phyloP scores from a whole-genome alignment of 2,797 vertebrate species.

The Calcarius lapponicus region DNA sequence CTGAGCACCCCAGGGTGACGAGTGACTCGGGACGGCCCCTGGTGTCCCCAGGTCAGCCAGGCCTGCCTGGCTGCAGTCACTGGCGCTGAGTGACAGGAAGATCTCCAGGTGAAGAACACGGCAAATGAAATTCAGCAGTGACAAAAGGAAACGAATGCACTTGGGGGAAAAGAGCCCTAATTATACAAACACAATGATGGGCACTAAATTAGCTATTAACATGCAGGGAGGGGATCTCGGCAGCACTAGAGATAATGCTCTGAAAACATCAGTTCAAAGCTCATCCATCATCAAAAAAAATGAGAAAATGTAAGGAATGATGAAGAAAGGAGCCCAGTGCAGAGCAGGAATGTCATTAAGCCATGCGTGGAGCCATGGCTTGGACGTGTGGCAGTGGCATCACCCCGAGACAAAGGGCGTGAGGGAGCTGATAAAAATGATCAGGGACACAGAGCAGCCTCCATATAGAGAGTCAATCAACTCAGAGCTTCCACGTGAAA shows the following conservation, averaged over 20 bases:
- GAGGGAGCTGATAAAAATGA: not conserved
- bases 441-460: not conserved
- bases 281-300: slow-evolving; percentile 51
- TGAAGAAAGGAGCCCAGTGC: not conserved
- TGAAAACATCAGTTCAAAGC: slow-evolving; percentile 63
- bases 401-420: not conserved
- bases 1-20: not conserved
- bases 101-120: not conserved
- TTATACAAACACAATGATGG: slow-evolving; percentile 61
- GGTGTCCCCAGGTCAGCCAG: fast-evolving
- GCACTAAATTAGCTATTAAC: slow-evolving; percentile 69
- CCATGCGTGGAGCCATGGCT: fast-evolving
- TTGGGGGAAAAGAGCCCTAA: slow-evolving; percentile 55
- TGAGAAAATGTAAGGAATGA: slow-evolving; percentile 4
- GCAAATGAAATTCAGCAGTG: slow-evolving; percentile 17
- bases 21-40: fast-evolving
- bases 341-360: not conserved
- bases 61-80: not conserved
- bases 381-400: not conserved
- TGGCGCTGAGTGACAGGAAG: not conserved
- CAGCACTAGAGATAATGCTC: slow-evolving; percentile 42
- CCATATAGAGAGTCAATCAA: not conserved
- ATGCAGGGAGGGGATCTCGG: slow-evolving; percentile 58
- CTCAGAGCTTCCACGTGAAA: not conserved
- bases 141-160: slow-evolving; percentile 59